These are phyloP conservation scores for Drosophila kuntzei DNA, from an alignment of 2,888 invertebrate species.

Conservation along the genomic window DNA sequence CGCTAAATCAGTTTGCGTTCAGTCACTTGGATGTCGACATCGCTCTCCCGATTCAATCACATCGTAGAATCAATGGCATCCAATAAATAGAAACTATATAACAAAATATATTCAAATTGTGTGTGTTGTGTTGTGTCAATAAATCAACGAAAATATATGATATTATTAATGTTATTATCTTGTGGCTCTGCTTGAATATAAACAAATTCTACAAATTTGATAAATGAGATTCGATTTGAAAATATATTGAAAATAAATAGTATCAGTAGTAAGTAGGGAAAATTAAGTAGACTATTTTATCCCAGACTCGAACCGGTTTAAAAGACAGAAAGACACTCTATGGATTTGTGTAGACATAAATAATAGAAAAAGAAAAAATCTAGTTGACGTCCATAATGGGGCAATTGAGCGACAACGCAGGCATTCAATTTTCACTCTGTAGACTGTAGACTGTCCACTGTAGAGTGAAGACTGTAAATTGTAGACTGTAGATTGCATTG, in stretches of 20 bases:
- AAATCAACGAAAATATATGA: neutral
- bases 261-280: too few species aligned
- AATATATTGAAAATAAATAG: neutral
- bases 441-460: conserved; percentile 5
- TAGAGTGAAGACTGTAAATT: neutral
- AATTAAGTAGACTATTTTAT: neutral
- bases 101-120: neutral
- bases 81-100: conserved; percentile 6
- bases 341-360: conserved; percentile 9
- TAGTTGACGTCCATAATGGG: conserved; percentile 70
- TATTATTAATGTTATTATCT: neutral
- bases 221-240: neutral
- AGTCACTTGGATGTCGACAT: conserved; percentile 66
- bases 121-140: conserved; percentile 18
- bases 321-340: conserved; percentile 1
- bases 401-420: conserved; percentile 58
- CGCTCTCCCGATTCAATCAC: conserved; percentile 2
- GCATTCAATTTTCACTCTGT: conserved; percentile 67
- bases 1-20: conserved; percentile 82
- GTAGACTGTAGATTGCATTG: conserved; percentile 14
- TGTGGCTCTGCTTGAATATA: conserved; percentile 18
- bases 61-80: conserved; percentile 8
- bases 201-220: neutral
- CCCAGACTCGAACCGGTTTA: conserved; percentile 28
- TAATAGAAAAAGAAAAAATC: conserved; percentile 64